Base-by-base conservation (phyloP, 1,140 invertebrate species). In the Hycleus phaleratus region DNA sequence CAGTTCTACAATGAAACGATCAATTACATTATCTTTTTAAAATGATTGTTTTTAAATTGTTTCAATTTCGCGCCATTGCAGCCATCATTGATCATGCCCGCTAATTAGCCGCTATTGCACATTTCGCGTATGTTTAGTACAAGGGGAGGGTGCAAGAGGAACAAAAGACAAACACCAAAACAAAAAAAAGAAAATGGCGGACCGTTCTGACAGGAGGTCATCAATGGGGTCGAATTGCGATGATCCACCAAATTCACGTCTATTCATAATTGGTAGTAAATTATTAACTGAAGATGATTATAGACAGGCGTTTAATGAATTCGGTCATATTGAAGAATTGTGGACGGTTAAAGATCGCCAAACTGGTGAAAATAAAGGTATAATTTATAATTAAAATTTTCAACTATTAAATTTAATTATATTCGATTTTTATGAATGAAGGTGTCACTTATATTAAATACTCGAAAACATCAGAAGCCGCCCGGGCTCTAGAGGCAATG, bases 201-300 rank as follows among this genome's bases (percentile, higher is more conserved):
- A 53, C 24, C 44, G 38, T 26, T 45, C 44, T 40, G 53, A 62
- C 26, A 58, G 58, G 45, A 51, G 56, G 26, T 56, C 60, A 38
- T 57, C 45, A 24, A 38, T 48, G 12, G 48, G 48, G 39, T 60
- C 65, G 18, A 46, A 38, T 45, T 46, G 55, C 54, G 86, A 90
- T 63, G 85, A 87, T 64, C 87, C 88, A n/a, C 88, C 88, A 24
- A 86, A 91, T 77, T 90, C 88, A 11, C 78, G 90, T 57, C 75
- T 96, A 24, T 95, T 96, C 73, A 86, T 95, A 63, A 85, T 95
- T 56, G 91, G 90, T 64, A 87, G 85, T 56, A 93, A 91, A 76
- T 82, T 81, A 46, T 77, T 91, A 39, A 84, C 81, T 11, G 90
- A 93, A 73, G 85, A 90, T 54, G 87, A 92, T 64, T 85, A 94